Evolutionary conservation across 2,888 invertebrate species (phyloP).

Genomic region (Taphrorychus bicolor): DNA sequence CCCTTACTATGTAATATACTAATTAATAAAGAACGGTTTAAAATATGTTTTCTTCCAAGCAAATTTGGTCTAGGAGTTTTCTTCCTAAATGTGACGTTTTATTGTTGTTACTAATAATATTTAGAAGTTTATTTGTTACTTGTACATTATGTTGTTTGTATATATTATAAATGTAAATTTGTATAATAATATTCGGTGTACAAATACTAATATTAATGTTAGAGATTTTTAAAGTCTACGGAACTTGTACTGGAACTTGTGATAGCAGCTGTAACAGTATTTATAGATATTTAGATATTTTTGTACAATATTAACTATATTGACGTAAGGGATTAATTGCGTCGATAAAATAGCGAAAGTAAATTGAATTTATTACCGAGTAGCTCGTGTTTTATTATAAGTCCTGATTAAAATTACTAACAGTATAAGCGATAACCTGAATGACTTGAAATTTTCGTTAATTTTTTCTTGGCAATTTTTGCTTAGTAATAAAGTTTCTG

Average conservation of each 20-base stretch:
- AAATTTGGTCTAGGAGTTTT: no score
- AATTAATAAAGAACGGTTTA: no score
- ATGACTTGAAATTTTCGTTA: no score
- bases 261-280: slow-evolving; percentile 54
- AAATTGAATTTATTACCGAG: slow-evolving; percentile 18
- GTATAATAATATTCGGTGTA: no score
- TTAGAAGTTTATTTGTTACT: slow-evolving; percentile 44
- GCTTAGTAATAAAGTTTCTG: no score
- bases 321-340: background rate
- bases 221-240: slow-evolving; percentile 48
- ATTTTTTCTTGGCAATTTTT: no score
- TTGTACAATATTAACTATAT: slow-evolving; percentile 51
- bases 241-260: slow-evolving; percentile 54
- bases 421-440: background rate
- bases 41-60: no score
- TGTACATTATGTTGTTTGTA: slow-evolving; percentile 37
- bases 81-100: no score
- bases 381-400: slow-evolving; percentile 8
- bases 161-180: no score
- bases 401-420: background rate
- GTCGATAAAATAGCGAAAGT: background rate
- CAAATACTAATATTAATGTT: slow-evolving; percentile 45
- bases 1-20: no score
- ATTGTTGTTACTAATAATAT: slow-evolving; percentile 35
- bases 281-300: slow-evolving; percentile 56